A percentile compares a stretch with the other conserved stretches of the same genome.
These are phyloP conservation scores for Nomada ferruginata DNA, from an alignment of 2,888 invertebrate species.

Conservation along the genomic window DNA sequence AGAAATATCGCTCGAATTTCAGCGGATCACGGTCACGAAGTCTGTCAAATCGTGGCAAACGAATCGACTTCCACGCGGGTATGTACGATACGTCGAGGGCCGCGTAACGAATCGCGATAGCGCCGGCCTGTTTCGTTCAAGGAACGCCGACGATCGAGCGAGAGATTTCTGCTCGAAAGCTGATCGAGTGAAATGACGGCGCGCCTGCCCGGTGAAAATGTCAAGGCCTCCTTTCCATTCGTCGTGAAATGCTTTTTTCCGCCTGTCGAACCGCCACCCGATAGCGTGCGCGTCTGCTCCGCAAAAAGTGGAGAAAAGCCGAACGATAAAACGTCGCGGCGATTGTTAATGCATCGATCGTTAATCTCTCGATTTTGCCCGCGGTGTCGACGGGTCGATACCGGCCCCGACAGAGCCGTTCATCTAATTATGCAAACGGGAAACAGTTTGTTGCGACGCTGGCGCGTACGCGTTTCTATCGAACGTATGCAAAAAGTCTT, in stretches of 20 bases:
- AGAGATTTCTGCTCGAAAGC: constrained; percentile 41
- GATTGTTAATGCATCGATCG: constrained; percentile 48
- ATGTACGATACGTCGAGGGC: background rate
- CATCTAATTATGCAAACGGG: constrained; percentile 45
- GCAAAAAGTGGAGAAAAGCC: background rate
- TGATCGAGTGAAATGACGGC: constrained; percentile 47
- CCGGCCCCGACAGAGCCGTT: constrained; percentile 5
- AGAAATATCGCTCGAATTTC: background rate
- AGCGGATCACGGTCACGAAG: background rate
- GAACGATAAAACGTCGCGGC: constrained; percentile 31
- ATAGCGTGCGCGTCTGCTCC: background rate
- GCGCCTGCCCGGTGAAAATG: constrained; percentile 66
- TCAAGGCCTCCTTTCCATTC: constrained; percentile 71
- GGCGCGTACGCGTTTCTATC: constrained; percentile 1
- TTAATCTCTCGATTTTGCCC: constrained; percentile 47
- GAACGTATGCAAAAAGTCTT: background rate
- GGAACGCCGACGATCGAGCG: constrained; percentile 8
- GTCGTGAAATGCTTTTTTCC: constrained; percentile 56
- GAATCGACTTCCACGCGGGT: background rate
- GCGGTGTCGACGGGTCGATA: constrained; percentile 5
- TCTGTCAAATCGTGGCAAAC: constrained; percentile 1
- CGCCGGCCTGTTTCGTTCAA: constrained; percentile 16
- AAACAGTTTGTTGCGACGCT: constrained; percentile 4
- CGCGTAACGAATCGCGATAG: constrained; percentile 32
- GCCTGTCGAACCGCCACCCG: background rate